Evolutionary conservation across 2,888 invertebrate genomes (phyloP).

Genomic region (Phymatocera aterrima): DNA sequence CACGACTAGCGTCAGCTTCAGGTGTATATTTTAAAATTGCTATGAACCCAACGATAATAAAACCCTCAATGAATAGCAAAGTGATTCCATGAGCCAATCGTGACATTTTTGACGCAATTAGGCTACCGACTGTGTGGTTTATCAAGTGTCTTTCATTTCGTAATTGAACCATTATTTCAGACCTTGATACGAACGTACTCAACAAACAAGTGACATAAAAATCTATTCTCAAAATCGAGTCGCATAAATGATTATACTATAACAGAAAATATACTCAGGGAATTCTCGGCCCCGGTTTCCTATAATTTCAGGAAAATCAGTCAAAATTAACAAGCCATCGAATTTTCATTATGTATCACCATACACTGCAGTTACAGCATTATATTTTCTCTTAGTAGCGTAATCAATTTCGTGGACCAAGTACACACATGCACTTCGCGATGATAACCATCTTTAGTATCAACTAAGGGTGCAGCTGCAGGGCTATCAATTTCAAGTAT

Average conservation of each 20-base stretch:
- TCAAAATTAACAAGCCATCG: not conserved
- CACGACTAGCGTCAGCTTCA: conserved; percentile 71
- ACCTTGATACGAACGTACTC: not conserved
- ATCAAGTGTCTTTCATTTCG: not conserved
- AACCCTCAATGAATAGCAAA: conserved; percentile 71
- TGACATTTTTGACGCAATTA: conserved; percentile 49
- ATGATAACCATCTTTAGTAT: not conserved
- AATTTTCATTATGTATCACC: not conserved
- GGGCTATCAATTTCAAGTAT: conserved; percentile 2
- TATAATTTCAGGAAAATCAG: too few species aligned
- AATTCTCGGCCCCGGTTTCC: too few species aligned
- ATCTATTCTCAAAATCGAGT: not conserved
- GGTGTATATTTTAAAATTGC: conserved; percentile 73
- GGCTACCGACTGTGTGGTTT: not conserved
- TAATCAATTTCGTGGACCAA: not conserved
- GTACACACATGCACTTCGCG: not conserved
- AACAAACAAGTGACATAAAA: not conserved
- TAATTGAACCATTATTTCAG: not conserved
- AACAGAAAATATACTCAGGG: not conserved
- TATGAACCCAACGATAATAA: conserved; percentile 72
- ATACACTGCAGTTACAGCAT: not conserved
- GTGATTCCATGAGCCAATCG: conserved; percentile 61
- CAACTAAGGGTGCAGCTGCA: not conserved
- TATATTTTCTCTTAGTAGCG: not conserved
- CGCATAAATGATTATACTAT: not conserved